These are phyloP conservation scores for Metacarcinus magister DNA, from an alignment of 2,888 invertebrate genomes.

Conservation along the genomic window DNA sequence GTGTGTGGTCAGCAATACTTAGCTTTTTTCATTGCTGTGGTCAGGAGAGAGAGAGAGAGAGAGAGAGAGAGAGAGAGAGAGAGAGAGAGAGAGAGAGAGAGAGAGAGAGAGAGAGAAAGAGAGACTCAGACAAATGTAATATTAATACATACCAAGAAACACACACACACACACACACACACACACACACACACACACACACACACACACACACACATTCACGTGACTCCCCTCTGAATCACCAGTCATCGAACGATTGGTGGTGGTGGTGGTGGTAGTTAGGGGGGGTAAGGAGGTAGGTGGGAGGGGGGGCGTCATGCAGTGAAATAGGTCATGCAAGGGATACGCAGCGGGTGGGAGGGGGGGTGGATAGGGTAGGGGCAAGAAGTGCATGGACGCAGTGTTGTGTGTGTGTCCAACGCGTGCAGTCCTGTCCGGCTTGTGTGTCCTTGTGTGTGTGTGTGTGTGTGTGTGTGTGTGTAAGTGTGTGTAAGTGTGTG, in stretches of 20 bases:
- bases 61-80: too few relatives aligned
- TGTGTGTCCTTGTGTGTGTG: not conserved
- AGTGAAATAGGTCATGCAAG: not conserved
- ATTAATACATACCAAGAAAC: not conserved
- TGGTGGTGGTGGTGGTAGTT: not conserved
- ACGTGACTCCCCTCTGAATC: not conserved
- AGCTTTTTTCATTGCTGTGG: not conserved
- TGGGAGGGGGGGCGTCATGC: not conserved
- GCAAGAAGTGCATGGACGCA: not conserved
- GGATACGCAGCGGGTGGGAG: not conserved
- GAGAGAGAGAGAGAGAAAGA: too few relatives aligned
- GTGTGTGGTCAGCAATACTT: not conserved
- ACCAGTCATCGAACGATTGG: not conserved
- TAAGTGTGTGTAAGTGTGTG: not conserved
- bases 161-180: conserved; percentile 43
- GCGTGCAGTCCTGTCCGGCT: not conserved
- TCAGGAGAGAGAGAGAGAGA: not conserved
- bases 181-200: conserved; percentile 40
- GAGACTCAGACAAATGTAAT: too few relatives aligned
- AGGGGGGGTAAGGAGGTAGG: not conserved
- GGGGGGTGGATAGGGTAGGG: too few relatives aligned
- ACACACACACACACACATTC: conserved; percentile 8
- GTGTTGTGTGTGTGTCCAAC: not conserved
- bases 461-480: conserved; percentile 5
- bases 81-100: too few relatives aligned